phyloP scores from a whole-genome alignment of 2,888 invertebrate species.

The Quadroppia sp. region DNA sequence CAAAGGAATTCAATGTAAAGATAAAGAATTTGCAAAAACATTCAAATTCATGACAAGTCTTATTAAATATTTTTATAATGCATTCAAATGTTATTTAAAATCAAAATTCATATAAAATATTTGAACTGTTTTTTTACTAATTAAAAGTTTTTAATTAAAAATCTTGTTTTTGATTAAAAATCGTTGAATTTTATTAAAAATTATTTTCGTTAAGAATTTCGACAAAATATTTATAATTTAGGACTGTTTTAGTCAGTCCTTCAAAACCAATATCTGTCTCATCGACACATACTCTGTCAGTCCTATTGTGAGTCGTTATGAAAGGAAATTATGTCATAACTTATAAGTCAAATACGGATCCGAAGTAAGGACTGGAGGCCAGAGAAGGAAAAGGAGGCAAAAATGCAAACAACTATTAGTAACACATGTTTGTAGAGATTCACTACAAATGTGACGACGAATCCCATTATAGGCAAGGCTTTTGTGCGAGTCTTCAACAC shows the following conservation, averaged over 20 bases:
- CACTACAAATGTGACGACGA: conserved; percentile 22
- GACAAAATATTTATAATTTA: neutral
- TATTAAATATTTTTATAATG: neutral
- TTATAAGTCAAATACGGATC: conserved; percentile 3
- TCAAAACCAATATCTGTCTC: neutral
- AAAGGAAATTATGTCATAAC: conserved; percentile 22
- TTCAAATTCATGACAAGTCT: neutral
- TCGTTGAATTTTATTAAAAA: too few species aligned
- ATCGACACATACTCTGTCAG: conserved; percentile 7
- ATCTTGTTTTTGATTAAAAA: too few species aligned
- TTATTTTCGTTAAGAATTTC: too few species aligned
- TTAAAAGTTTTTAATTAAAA: too few species aligned
- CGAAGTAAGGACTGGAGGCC: neutral
- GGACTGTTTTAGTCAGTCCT: neutral
- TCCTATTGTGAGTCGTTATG: neutral
- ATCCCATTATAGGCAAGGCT: conserved; percentile 25
- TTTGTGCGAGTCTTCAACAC: conserved; percentile 22
- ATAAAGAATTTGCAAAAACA: conserved; percentile 12
- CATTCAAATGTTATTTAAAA: too few species aligned
- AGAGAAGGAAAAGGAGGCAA: neutral
- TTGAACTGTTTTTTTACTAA: too few species aligned
- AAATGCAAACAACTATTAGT: conserved; percentile 34
- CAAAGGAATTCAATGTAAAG: neutral
- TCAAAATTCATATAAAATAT: too few species aligned
- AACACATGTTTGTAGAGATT: conserved; percentile 27